Evolutionary conservation across 2,113 vertebrate genomes (phyloP).

Genomic region (Megaptera novaeangliae): DNA sequence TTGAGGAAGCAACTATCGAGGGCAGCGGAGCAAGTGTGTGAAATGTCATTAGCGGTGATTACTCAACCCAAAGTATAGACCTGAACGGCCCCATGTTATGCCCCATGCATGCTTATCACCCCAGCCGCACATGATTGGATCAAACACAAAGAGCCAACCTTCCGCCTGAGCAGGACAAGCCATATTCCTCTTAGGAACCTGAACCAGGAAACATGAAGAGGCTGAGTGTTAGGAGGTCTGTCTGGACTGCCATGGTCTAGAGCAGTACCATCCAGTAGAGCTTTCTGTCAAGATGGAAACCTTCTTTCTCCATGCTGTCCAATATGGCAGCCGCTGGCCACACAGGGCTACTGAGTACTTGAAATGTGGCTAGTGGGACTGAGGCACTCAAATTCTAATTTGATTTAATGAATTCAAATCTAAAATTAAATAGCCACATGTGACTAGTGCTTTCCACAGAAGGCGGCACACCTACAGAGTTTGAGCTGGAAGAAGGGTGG

Average conservation of each 20-base stretch:
- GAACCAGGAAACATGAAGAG: not conserved
- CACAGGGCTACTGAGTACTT: not conserved
- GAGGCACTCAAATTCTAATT: not conserved
- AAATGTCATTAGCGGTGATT: not conserved
- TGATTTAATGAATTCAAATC: not conserved
- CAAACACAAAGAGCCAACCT: not conserved
- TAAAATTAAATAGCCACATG: not conserved
- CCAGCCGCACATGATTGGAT: not conserved
- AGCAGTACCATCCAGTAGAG: rapidly evolving
- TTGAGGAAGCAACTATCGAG: not conserved
- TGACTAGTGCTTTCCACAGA: not conserved
- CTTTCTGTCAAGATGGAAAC: not conserved
- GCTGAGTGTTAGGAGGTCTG: not conserved
- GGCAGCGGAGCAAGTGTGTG: not conserved
- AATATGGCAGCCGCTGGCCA: not conserved
- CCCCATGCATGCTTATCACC: not conserved
- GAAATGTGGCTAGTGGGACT: not conserved
- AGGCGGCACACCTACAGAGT: rapidly evolving
- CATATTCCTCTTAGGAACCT: not conserved
- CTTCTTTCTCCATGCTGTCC: not conserved
- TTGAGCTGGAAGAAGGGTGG: not conserved
- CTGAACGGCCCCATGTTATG: not conserved
- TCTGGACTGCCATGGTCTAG: not conserved
- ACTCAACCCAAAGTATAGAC: not conserved
- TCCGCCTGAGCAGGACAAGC: not conserved